Conservation (phyloP, 2,888 invertebrate genomes). For the Folsomia manolachei region DNA sequence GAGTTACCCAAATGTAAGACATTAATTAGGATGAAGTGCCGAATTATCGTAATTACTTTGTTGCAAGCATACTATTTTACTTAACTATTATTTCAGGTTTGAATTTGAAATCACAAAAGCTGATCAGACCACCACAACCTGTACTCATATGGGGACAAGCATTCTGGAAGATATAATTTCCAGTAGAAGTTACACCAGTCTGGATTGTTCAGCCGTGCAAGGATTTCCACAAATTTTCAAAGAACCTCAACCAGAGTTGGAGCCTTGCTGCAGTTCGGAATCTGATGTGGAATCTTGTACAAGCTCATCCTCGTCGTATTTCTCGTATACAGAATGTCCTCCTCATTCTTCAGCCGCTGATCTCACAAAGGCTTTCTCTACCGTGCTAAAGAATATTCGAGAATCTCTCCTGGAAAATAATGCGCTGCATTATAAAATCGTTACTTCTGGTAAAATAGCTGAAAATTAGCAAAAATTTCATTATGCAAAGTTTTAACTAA, state of each 20-base stretch:
- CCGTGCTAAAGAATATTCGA: neutral
- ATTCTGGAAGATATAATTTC: neutral
- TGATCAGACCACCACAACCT: neutral
- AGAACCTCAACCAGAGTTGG: neutral
- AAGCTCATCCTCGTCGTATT: neutral
- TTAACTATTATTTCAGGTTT: neutral
- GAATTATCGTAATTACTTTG: too few relatives aligned
- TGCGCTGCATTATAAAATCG: neutral
- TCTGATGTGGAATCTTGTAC: neutral
- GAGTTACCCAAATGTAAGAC: neutral
- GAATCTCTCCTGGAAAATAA: neutral
- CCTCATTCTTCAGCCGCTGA: neutral
- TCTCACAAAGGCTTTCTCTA: neutral
- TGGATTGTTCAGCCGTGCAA: neutral
- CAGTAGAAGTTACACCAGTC: neutral
- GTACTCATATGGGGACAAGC: neutral
- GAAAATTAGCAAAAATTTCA: too few relatives aligned
- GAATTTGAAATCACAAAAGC: neutral
- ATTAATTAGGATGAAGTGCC: neutral
- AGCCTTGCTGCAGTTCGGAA: neutral
- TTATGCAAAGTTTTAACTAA: too few relatives aligned
- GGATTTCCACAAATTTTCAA: neutral
- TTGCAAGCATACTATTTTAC: too few relatives aligned
- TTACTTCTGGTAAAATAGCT: neutral
- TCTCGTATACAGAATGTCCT: neutral